Base-by-base conservation (phyloP, 2,113 vertebrate genomes). In the Neogobius melanostomus region DNA sequence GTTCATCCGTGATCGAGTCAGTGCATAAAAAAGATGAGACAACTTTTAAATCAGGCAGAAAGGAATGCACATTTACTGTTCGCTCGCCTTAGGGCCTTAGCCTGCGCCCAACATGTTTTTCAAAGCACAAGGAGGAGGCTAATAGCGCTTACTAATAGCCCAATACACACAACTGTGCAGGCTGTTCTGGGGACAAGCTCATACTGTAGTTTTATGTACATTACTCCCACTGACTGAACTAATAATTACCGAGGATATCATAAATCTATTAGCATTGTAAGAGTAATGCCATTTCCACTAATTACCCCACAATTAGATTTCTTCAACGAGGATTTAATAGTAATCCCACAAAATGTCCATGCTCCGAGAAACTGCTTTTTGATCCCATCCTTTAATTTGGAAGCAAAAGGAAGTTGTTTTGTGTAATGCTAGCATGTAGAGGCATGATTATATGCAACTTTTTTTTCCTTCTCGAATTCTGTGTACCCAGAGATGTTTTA, bases 31-130 rank as follows among this genome's bases (percentile, higher is more conserved):
- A 75, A 85, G 68, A 77, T 69, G 73, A 82, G 79, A 81, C 77
- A 71, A 84, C 77, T 88, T 90, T 87, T 82, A 89, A 89, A 88
- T 87, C 82, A 77, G 75, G 89, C 87, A 89, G 87, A 92, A 91
- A 87, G 91, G 88, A 89, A 92, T 91, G 89, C 81, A 85, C 76
- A 69, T 77, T 74, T 77, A 79, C 78, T 84, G 75, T 77, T 64
- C 42, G 69, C 61, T 78, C 5, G 59, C 82, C 88, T 82, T 81
- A 66, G 76, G 90, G 85, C 88, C 74, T 80, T 73, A 42, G 71
- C 82, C 79, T 82, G 87, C 73, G 80, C 87, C 80, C 73, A 89
- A 84, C 85, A 87, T 84, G 82, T 84, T 87, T 36, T 86, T 84
- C 56, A 53, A 53, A 85, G 72, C 42, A 70, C 69, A 79, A 74